phyloP scores from a whole-genome alignment of 2,888 invertebrate species.

The Hyalella azteca region DNA sequence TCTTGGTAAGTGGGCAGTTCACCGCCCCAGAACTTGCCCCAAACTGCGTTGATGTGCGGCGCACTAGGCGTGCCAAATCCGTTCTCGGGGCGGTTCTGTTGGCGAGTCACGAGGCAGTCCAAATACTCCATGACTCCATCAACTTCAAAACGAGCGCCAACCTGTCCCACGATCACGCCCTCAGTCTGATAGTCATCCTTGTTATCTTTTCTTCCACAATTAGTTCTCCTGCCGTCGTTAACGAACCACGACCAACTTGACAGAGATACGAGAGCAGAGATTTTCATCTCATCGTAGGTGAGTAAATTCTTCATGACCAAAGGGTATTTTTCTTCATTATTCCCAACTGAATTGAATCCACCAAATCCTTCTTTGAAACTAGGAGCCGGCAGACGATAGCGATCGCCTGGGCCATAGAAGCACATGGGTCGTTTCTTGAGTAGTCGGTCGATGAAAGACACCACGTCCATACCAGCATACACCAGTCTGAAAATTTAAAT shows the following conservation, averaged over 20 bases:
- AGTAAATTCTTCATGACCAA: slow-evolving; percentile 67
- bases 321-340: slow-evolving; percentile 66
- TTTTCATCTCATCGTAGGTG: slow-evolving; percentile 72
- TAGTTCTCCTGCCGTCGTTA: slow-evolving; percentile 68
- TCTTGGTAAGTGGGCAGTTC: neutral
- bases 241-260: slow-evolving; percentile 70
- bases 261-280: slow-evolving; percentile 69
- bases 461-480: slow-evolving; percentile 44
- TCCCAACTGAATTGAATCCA: neutral
- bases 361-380: neutral
- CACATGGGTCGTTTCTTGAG: slow-evolving; percentile 48
- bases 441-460: slow-evolving; percentile 43
- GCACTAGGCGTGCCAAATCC: slow-evolving; percentile 62
- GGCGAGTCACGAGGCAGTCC: slow-evolving; percentile 68
- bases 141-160: slow-evolving; percentile 68
- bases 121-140: slow-evolving; percentile 69
- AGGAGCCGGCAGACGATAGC: slow-evolving; percentile 52
- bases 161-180: slow-evolving; percentile 67
- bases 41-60: slow-evolving; percentile 38
- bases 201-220: slow-evolving; percentile 65
- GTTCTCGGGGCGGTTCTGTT: slow-evolving; percentile 67
- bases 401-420: slow-evolving; percentile 49
- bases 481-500: no score
- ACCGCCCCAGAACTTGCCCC: slow-evolving; percentile 46
- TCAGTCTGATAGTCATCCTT: slow-evolving; percentile 64